Evolutionary conservation across 2,113 vertebrate genomes (phyloP).

Genomic region (Muscicapa adusta): DNA sequence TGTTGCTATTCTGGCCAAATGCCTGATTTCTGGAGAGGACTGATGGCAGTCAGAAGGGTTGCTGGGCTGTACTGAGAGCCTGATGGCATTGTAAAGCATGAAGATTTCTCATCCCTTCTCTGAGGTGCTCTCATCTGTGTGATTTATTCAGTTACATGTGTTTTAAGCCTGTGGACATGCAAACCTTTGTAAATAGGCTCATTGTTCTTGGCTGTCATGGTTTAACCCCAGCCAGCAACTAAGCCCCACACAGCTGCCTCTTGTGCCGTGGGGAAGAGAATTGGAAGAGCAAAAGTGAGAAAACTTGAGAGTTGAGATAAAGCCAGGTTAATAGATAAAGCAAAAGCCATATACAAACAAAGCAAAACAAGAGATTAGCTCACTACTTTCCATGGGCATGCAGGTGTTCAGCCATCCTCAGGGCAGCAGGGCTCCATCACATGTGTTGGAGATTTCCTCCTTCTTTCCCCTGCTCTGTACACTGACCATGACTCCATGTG

Average conservation of each 20-base stretch:
- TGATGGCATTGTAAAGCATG: rapidly evolving
- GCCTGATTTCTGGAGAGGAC: background rate
- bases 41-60: background rate
- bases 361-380: background rate
- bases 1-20: background rate
- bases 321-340: background rate
- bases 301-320: background rate
- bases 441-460: background rate
- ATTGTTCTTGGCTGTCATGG: background rate
- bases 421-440: background rate
- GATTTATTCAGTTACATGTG: background rate
- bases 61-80: rapidly evolving
- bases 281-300: background rate
- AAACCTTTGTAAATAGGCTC: background rate
- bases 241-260: background rate
- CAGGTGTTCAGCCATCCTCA: background rate
- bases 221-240: background rate
- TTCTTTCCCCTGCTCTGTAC: background rate
- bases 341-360: background rate
- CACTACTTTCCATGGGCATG: background rate
- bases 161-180: background rate
- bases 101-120: background rate
- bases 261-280: background rate
- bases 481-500: background rate
- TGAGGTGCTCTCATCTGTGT: background rate